phyloP scores from a whole-genome alignment of 1,140 invertebrate genomes.

The Drosophila sp. region DNA sequence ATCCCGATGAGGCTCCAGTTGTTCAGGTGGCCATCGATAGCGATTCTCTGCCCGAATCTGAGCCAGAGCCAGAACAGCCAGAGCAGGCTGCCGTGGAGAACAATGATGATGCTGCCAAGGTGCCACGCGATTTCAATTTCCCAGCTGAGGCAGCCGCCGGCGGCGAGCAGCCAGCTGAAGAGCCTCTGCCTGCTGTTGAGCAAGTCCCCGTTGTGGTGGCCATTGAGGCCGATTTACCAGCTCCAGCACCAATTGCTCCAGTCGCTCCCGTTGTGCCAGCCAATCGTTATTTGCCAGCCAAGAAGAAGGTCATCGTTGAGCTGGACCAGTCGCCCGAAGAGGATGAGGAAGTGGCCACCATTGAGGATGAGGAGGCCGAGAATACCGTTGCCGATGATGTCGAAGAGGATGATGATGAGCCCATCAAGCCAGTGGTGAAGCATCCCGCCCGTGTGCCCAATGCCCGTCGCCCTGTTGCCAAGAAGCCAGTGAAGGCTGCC shows the following conservation, averaged over 20 bases:
- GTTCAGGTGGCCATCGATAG: conserved; percentile 58
- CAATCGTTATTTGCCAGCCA: conserved; percentile 75
- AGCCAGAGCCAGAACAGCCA: conserved; percentile 36
- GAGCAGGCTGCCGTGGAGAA: conserved; percentile 32
- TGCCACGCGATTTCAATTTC: conserved; percentile 73
- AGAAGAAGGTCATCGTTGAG: conserved; percentile 81
- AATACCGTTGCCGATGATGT: conserved; percentile 59
- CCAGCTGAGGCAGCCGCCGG: conserved; percentile 47
- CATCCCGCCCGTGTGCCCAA: conserved; percentile 62
- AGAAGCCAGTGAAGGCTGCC: conserved; percentile 58
- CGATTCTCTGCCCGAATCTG: conserved; percentile 26
- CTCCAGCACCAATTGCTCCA: conserved; percentile 67
- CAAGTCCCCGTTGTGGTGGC: conserved; percentile 38
- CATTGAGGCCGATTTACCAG: conserved; percentile 66
- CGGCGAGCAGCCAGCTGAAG: conserved; percentile 23
- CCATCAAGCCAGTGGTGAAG: conserved; percentile 54
- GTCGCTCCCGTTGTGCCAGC: conserved; percentile 62
- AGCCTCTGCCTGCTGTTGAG: conserved; percentile 26
- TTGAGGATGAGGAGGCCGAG: conserved; percentile 67
- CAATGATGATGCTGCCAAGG: conserved; percentile 72
- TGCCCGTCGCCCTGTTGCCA: conserved; percentile 66
- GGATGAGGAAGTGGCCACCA: conserved; percentile 74
- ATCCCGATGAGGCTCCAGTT: conserved; percentile 67
- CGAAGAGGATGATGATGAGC: conserved; percentile 65
- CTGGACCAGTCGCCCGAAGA: conserved; percentile 78